phyloP scores from a whole-genome alignment of 2,797 vertebrate species.

The Nannoperca australis region DNA sequence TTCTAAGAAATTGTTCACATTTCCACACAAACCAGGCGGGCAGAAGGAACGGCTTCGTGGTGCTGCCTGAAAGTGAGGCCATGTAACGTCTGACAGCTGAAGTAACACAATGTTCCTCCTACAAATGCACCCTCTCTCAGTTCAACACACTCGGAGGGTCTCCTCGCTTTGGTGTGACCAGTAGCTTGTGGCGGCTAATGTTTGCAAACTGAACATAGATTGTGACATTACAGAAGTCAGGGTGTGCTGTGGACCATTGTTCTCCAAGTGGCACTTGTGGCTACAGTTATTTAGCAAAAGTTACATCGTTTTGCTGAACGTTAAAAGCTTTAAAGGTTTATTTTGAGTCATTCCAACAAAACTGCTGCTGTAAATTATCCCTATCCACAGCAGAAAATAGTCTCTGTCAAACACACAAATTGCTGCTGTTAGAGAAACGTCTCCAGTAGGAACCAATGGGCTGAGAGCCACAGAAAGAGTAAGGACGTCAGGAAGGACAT shows the following conservation, averaged over 20 bases:
- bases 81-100: background rate
- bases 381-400: background rate
- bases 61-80: background rate
- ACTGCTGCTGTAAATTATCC: no score
- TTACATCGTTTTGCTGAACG: background rate
- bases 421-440: background rate
- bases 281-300: background rate
- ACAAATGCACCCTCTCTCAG: no score
- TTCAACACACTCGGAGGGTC: background rate
- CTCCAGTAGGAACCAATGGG: background rate
- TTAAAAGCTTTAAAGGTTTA: constrained; percentile 3
- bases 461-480: background rate
- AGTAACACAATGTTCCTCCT: no score
- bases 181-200: background rate
- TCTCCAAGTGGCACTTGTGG: background rate
- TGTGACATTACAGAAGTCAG: no score
- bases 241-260: background rate
- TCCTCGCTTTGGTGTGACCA: background rate
- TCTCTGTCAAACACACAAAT: background rate
- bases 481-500: background rate
- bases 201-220: background rate
- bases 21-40: background rate
- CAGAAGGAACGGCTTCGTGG: background rate
- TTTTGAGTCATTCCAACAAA: background rate
- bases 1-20: background rate